Base-by-base conservation (phyloP, 2,888 invertebrate species). In the Epinotia demarniana region DNA sequence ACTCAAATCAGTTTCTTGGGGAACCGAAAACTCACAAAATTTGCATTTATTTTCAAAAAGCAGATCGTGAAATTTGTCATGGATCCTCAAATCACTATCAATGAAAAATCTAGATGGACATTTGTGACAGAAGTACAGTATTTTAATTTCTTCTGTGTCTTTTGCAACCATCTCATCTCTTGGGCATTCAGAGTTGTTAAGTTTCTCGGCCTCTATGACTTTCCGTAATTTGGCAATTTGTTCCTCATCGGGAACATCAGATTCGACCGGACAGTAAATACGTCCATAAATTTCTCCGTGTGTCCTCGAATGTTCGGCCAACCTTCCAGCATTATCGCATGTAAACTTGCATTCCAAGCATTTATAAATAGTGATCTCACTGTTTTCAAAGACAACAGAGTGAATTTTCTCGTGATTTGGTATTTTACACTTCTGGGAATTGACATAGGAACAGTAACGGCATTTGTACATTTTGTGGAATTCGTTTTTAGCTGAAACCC, bases 391-490 rank as follows among this genome's bases (percentile, higher is more conserved):
- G 63, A 86, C 82, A 53, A 91, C 85, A 72, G 89, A 94, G 87
- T 98, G 98, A 95, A 97, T 97, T 85, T 96, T 96, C 87, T 98
- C 98, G 88, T 98, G 98, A 82, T 97, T 97, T 46, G 96, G 96
- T 76, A 98, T 96, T 87, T 97, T 97, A 62, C 96, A 96, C 83
- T 97, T 96, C 68, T 97, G 95, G n/a, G 96, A 94, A 85, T 97
- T 97, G 16, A 97, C 96, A 86, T 97, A 97, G 0, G 98, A 97
- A 86, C 98, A 98, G 86, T 95, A 96, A 46, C 97, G 95, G 86
- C 98, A 98, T 86, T 97, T 97, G 86, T 96, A 96, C 96, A 98
- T 97, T 90, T 97, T 97, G 70, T 96, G 95, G 77, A 97, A 96
- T 72, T 96, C 95, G 16, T 96, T 96, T 77, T 95, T 95, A 57